phyloP scores from a whole-genome alignment of 1,140 invertebrate species.

The Drosophila athabasca region DNA sequence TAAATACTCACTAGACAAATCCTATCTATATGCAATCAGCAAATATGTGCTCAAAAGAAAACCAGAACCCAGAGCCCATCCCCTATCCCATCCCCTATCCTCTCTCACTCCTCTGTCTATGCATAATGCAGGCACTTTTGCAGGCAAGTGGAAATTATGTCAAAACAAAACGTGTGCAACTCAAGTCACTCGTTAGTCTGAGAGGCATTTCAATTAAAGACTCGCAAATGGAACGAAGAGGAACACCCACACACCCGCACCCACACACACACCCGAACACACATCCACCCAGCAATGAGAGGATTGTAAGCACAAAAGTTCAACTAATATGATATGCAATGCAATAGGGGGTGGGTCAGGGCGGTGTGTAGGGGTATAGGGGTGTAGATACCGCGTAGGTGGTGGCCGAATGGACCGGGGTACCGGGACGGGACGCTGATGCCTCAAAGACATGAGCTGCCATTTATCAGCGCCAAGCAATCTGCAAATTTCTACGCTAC shows the following conservation, averaged over 20 bases:
- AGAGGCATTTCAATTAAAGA: constrained; percentile 69
- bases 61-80: constrained; percentile 6
- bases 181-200: constrained; percentile 58
- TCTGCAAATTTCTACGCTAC: constrained; percentile 42
- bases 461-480: constrained; percentile 65
- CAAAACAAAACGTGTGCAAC: constrained; percentile 70
- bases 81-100: too few relatives aligned
- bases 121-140: constrained; percentile 66
- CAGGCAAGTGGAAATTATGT: constrained; percentile 75
- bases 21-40: constrained; percentile 78
- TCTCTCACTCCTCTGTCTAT: constrained; percentile 19
- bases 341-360: constrained; percentile 3
- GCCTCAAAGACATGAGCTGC: constrained; percentile 44
- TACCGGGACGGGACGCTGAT: background rate
- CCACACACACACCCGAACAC: constrained; percentile 22
- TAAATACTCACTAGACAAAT: constrained; percentile 62
- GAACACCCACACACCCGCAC: constrained; percentile 10
- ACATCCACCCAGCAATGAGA: constrained; percentile 28
- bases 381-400: too few relatives aligned
- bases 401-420: too few relatives aligned
- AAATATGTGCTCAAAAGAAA: constrained; percentile 58
- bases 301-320: constrained; percentile 51
- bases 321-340: constrained; percentile 71
- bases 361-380: too few relatives aligned
- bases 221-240: constrained; percentile 18